Base-by-base conservation (phyloP, 2,113 vertebrate species). In the Actinemys pallida region DNA sequence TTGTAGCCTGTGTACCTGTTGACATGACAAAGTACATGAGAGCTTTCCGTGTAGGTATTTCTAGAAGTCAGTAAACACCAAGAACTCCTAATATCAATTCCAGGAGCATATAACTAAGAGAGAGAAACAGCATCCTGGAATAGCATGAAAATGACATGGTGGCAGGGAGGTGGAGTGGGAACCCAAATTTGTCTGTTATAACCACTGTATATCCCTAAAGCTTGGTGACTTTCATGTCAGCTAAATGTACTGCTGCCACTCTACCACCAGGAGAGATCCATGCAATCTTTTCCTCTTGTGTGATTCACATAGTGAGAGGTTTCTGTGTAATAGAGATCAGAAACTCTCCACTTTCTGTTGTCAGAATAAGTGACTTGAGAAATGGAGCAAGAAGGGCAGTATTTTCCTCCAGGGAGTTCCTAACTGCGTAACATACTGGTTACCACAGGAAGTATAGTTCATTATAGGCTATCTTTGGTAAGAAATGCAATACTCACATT, bases 1-100 rank as follows among this genome's bases (percentile, higher is more conserved):
- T n/a, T 39, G n/a, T 39, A 14, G 29, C 29, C 0, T 0, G 16
- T 54, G 27, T 88, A 39, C 27, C 25, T 1, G 0, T 22, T 42
- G 9, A 47, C 91, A 53, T 62, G 85, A 92, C 31, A 47, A 69
- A 87, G 25, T 3, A 10, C 82, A 39, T 31, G 62, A 54, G 81
- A 83, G 31, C 10, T 83, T 50, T 87, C 84, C 14, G 17, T 42
- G 4, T 52, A 25, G 29, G 8, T 42, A 25, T 4, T 54, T 95
- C 93, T 76, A 83, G 42, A 59, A 69, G 52, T 49, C 27, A 54
- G 45, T 59, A 45, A 86, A 65, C 85, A 25, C 42, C 50, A 29
- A 57, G 83, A 52, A 42, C 22, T 56, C 42, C 83, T 91, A n/a
- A 75, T 6, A 50, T 20, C n/a, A 13, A 12, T 69, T 80, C 31